phyloP scores from a whole-genome alignment of 2,797 vertebrate genomes.

The Scolopax bukidnonensis region DNA sequence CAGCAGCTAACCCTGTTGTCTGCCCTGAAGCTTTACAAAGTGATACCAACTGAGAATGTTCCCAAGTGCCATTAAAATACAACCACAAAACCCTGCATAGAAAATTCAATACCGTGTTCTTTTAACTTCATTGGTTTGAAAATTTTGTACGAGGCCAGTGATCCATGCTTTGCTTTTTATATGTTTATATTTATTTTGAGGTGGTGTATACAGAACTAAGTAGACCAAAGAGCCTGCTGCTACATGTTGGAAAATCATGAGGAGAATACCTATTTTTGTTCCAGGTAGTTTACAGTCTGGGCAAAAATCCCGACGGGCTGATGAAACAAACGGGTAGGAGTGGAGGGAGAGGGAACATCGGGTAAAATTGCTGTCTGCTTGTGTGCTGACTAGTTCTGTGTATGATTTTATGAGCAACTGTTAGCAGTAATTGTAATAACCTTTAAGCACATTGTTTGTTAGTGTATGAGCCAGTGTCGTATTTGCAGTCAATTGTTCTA shows the following conservation, averaged over 20 bases:
- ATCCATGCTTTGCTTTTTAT: neutral
- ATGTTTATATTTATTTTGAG: neutral
- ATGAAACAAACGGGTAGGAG: neutral
- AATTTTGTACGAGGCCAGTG: neutral
- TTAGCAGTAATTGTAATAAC: neutral
- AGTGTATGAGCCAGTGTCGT: neutral
- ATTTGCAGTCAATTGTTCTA: neutral
- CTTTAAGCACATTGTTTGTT: neutral
- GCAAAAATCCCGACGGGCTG: neutral
- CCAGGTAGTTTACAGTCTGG: neutral
- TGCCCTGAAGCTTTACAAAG: slow-evolving; percentile 37
- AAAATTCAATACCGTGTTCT: neutral
- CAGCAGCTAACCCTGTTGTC: neutral
- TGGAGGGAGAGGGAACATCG: neutral
- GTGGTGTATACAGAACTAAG: neutral
- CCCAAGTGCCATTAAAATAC: neutral
- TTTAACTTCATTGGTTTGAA: neutral
- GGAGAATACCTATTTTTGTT: neutral
- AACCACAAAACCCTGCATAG: neutral
- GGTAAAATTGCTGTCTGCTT: neutral
- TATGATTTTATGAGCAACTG: neutral
- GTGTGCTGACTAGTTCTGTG: neutral
- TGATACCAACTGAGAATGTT: neutral
- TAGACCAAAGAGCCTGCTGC: neutral
- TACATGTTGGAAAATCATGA: neutral